Evolutionary conservation across 2,888 invertebrate genomes (phyloP).

Genomic region (Eueremaeus valkanovi): DNA sequence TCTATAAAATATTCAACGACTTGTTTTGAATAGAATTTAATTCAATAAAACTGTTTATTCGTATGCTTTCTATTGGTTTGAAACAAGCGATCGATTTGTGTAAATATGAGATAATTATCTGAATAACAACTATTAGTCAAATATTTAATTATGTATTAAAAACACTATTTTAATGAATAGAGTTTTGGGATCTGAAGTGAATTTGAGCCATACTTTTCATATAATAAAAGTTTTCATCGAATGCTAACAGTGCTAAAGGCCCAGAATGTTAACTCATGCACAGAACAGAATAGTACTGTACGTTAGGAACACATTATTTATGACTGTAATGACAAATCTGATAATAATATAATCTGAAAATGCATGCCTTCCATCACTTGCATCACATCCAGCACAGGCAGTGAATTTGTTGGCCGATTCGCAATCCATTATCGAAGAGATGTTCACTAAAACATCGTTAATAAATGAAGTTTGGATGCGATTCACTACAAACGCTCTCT

Average conservation of each 20-base stretch:
- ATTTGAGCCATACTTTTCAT: neutral
- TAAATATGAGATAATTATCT: conserved; percentile 7
- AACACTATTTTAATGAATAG: neutral
- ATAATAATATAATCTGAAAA: neutral
- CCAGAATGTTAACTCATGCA: no score
- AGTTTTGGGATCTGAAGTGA: neutral
- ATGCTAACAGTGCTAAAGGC: no score
- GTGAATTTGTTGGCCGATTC: neutral
- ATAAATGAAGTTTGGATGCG: neutral
- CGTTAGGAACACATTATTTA: neutral
- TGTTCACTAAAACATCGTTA: conserved; percentile 1
- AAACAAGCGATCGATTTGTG: neutral
- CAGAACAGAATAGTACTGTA: no score
- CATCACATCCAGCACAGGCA: neutral
- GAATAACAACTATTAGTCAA: neutral
- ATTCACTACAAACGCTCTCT: neutral
- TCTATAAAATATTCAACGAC: no score
- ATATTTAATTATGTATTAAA: neutral
- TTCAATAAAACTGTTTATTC: no score
- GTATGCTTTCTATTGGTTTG: no score
- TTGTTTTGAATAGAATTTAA: no score
- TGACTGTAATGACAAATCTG: neutral
- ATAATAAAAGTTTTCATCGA: no score
- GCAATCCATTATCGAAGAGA: neutral
- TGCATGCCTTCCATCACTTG: no score